Evolutionary conservation across 2,888 invertebrate genomes (phyloP).

Genomic region (Ceramica pisi): DNA sequence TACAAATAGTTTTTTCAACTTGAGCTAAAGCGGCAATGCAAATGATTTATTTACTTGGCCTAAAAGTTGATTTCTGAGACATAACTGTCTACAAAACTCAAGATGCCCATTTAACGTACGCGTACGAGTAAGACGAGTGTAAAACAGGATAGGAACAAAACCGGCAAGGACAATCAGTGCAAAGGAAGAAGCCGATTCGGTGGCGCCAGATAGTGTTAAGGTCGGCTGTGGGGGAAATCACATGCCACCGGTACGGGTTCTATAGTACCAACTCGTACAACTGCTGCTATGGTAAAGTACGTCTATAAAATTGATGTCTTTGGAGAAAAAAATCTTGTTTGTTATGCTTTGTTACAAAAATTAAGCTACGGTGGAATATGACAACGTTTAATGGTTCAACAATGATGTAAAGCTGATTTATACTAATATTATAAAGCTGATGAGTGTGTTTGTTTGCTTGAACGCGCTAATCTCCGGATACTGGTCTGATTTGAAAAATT

Average conservation of each 20-base stretch:
- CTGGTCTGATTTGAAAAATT: too few relatives aligned
- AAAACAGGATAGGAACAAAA: slow-evolving; percentile 82
- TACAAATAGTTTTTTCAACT: too few relatives aligned
- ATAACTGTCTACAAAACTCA: neutral
- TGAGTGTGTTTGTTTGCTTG: too few relatives aligned
- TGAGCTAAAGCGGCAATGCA: too few relatives aligned
- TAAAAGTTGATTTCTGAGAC: neutral
- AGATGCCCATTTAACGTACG: neutral
- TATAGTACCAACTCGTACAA: neutral
- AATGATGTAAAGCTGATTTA: too few relatives aligned
- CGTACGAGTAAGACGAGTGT: slow-evolving; percentile 13
- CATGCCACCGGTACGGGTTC: neutral
- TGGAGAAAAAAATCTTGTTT: too few relatives aligned
- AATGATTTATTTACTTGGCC: too few relatives aligned
- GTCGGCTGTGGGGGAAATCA: slow-evolving; percentile 41
- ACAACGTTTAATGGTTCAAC: too few relatives aligned
- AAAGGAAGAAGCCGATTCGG: slow-evolving; percentile 83
- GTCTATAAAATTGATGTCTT: too few relatives aligned
- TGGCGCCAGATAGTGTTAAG: slow-evolving; percentile 78
- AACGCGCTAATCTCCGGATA: too few relatives aligned
- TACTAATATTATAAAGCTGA: too few relatives aligned
- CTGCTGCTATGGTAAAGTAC: neutral
- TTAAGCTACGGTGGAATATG: neutral
- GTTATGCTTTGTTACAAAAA: neutral
- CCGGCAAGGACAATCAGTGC: slow-evolving; percentile 87